phyloP scores from a whole-genome alignment of 1,140 invertebrate species.

The Holotrichia oblita region DNA sequence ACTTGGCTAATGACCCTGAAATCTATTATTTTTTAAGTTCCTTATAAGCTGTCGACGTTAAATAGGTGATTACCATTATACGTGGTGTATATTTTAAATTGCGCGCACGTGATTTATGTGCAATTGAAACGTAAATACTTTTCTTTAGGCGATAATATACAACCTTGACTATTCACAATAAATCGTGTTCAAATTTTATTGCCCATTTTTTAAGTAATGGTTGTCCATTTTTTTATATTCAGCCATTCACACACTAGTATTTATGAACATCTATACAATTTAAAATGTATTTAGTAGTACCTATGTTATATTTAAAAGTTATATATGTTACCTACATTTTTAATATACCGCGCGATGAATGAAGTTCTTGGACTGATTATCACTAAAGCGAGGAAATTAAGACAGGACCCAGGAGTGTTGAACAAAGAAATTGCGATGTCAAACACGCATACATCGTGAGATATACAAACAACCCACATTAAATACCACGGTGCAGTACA shows the following conservation, averaged over 20 bases:
- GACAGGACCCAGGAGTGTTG: too few species aligned
- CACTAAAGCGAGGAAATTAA: too few species aligned
- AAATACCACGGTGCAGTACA: too few species aligned
- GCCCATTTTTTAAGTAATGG: not conserved
- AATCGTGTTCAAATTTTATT: not conserved
- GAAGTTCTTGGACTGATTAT: too few species aligned
- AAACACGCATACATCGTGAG: too few species aligned
- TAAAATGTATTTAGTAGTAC: too few species aligned
- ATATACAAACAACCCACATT: too few species aligned
- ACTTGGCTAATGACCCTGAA: conserved; percentile 33
- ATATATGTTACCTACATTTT: too few species aligned
- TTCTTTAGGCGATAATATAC: not conserved
- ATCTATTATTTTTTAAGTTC: conserved; percentile 16
- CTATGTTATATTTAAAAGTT: too few species aligned
- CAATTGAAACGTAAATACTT: not conserved
- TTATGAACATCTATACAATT: too few species aligned
- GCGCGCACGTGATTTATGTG: not conserved
- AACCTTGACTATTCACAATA: not conserved
- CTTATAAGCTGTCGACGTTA: not conserved
- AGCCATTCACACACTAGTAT: not conserved
- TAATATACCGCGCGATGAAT: too few species aligned
- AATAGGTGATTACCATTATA: not conserved
- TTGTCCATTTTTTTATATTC: not conserved
- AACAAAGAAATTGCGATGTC: too few species aligned
- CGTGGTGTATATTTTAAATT: not conserved